Percentiles rank a stretch among this genome's conserved stretches.
Evolutionary conservation across 1,140 invertebrate genomes (phyloP).

Genomic region (Berghia stephanieae): DNA sequence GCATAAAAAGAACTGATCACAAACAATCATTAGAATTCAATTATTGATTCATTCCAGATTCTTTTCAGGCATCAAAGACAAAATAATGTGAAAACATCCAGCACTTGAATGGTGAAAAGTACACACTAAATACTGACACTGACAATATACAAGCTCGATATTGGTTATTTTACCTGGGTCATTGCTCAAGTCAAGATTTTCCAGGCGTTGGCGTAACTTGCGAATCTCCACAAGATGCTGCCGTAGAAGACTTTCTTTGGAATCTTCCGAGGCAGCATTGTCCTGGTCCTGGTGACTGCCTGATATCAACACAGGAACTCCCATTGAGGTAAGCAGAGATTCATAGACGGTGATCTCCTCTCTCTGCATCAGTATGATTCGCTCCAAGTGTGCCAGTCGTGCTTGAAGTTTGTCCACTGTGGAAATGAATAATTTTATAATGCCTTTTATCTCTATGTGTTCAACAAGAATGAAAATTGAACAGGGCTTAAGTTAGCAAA

Average conservation of each 20-base stretch:
- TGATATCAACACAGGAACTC: slow-evolving; percentile 32
- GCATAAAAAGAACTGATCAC: too few species aligned
- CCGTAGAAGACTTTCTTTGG: slow-evolving; percentile 46
- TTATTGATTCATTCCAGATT: too few species aligned
- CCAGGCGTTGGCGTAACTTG: slow-evolving; percentile 58
- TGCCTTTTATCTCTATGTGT: too few species aligned
- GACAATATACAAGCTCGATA: too few species aligned
- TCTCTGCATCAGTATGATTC: slow-evolving; percentile 64
- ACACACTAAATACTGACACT: too few species aligned
- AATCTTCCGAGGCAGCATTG: not conserved
- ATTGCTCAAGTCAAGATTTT: slow-evolving; percentile 45
- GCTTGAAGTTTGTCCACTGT: slow-evolving; percentile 27
- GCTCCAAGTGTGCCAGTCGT: slow-evolving; percentile 52
- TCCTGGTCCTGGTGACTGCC: not conserved
- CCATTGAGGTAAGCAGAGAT: slow-evolving; percentile 42
- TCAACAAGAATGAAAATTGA: too few species aligned
- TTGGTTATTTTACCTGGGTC: slow-evolving; percentile 31
- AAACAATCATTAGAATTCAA: too few species aligned
- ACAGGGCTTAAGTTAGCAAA: too few species aligned
- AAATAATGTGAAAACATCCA: too few species aligned
- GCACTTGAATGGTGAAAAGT: too few species aligned
- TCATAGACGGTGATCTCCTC: slow-evolving; percentile 62
- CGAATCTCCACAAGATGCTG: slow-evolving; percentile 64
- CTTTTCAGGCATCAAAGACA: too few species aligned
- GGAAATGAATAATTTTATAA: too few species aligned